Evolutionary conservation across 2,888 invertebrate genomes (phyloP).

Genomic region (Mechanitis mazaeus): DNA sequence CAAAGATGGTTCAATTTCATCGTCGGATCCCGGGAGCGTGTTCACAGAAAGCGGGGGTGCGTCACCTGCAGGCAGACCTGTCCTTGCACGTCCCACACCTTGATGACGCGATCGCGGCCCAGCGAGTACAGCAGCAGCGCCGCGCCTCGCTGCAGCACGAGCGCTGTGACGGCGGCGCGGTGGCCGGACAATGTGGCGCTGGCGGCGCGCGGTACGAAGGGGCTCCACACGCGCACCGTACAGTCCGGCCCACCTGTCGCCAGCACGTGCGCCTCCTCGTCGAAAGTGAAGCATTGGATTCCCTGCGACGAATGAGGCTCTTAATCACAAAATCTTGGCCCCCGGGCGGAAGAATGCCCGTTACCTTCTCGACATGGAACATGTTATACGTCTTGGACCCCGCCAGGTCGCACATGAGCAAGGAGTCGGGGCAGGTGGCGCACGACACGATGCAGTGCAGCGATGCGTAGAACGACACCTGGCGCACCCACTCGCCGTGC

Average conservation of each 20-base stretch:
- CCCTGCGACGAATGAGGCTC: constrained; percentile 56
- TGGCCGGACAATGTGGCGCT: constrained; percentile 81
- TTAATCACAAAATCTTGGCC: no score
- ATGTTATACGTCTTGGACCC: constrained; percentile 74
- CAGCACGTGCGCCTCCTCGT: constrained; percentile 76
- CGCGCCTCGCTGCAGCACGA: constrained; percentile 79
- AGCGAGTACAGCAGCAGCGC: constrained; percentile 83
- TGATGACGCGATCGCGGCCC: constrained; percentile 82
- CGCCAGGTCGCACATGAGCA: constrained; percentile 79
- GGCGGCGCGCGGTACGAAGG: constrained; percentile 83
- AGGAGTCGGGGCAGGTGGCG: constrained; percentile 76
- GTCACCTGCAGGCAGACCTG: constrained; percentile 81
- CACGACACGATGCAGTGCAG: constrained; percentile 83
- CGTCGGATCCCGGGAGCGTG: neutral
- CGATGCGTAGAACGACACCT: constrained; percentile 81
- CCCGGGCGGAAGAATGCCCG: no score
- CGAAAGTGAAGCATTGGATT: constrained; percentile 78
- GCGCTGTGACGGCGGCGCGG: constrained; percentile 79
- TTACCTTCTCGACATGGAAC: constrained; percentile 75
- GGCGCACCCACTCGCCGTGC: constrained; percentile 82
- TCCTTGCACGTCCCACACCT: constrained; percentile 84
- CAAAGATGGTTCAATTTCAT: no score
- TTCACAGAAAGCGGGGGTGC: neutral
- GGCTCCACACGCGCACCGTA: constrained; percentile 85
- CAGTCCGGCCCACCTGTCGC: constrained; percentile 87